phyloP scores from a whole-genome alignment of 2,888 invertebrate species.

The Slavum lentiscoides region DNA sequence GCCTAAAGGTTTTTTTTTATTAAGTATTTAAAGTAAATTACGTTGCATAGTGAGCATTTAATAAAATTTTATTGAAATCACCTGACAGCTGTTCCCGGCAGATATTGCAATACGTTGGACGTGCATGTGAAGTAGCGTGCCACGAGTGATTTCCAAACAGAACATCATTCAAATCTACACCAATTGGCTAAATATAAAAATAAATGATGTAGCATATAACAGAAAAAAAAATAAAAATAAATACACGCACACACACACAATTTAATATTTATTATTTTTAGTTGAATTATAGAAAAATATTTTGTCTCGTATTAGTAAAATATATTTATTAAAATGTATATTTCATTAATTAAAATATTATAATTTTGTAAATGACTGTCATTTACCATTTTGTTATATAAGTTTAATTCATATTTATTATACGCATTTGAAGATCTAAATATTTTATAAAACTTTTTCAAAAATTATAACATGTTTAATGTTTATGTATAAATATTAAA shows the following conservation, averaged over 20 bases:
- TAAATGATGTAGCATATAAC: conserved; percentile 19
- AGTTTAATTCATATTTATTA: neutral
- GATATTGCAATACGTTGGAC: conserved; percentile 96
- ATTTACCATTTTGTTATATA: neutral
- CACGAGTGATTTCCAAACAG: conserved; percentile 75
- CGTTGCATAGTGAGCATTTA: neutral
- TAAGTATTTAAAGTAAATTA: neutral
- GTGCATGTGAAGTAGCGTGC: conserved; percentile 91
- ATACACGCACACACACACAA: neutral
- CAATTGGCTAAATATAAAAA: conserved; percentile 55
- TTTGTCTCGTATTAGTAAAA: too few species aligned
- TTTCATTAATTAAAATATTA: too few species aligned
- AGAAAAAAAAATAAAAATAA: neutral
- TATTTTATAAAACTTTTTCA: neutral
- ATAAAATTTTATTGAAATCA: conserved; percentile 57
- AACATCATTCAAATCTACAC: conserved; percentile 67
- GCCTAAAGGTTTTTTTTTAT: conserved; percentile 63
- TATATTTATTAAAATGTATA: too few species aligned
- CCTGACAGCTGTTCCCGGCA: conserved; percentile 87
- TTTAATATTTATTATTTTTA: neutral
- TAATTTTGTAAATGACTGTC: neutral
- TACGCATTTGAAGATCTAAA: neutral
- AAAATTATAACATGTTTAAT: too few species aligned
- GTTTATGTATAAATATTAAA: too few species aligned
- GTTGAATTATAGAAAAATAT: neutral